These are phyloP conservation scores for Porites australiensis DNA, from an alignment of 64 coral and sea anemone species.

Conservation along the genomic window DNA sequence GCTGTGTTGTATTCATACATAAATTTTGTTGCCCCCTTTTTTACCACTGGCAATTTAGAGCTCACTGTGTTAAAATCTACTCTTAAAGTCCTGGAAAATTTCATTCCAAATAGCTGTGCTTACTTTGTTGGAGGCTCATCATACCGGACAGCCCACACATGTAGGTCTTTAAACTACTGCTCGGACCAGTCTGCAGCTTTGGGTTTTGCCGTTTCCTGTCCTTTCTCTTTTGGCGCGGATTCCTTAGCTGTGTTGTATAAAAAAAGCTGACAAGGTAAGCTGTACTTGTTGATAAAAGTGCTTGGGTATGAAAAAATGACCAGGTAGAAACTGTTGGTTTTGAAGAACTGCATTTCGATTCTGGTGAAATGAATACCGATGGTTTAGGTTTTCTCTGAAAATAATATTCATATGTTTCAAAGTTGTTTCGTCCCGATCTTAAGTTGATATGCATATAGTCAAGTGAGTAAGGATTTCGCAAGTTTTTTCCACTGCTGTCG, in stretches of 20 bases:
- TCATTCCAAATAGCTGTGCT: slow-evolving; percentile 34
- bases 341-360: neutral
- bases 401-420: neutral
- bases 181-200: slow-evolving; percentile 4
- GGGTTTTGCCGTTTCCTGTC: neutral
- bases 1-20: too few species aligned
- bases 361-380: neutral
- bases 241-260: neutral
- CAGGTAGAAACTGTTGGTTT: slow-evolving; percentile 7
- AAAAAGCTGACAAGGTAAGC: neutral
- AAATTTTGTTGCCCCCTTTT: too few species aligned
- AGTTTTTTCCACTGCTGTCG: too few species aligned
- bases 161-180: neutral
- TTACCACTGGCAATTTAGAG: neutral
- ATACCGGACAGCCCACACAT: slow-evolving; percentile 10
- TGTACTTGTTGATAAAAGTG: neutral
- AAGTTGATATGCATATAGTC: too few species aligned
- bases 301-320: slow-evolving; percentile 34
- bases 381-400: neutral
- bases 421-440: too few species aligned
- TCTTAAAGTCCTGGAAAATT: slow-evolving; percentile 14
- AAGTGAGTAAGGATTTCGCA: too few species aligned
- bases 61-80: neutral
- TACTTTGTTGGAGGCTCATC: slow-evolving; percentile 29
- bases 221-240: neutral